Percentiles rank a stretch among this genome's conserved stretches.
These are phyloP conservation scores for Phocides pigmalion DNA, from an alignment of 1,140 invertebrate species.

Conservation along the genomic window DNA sequence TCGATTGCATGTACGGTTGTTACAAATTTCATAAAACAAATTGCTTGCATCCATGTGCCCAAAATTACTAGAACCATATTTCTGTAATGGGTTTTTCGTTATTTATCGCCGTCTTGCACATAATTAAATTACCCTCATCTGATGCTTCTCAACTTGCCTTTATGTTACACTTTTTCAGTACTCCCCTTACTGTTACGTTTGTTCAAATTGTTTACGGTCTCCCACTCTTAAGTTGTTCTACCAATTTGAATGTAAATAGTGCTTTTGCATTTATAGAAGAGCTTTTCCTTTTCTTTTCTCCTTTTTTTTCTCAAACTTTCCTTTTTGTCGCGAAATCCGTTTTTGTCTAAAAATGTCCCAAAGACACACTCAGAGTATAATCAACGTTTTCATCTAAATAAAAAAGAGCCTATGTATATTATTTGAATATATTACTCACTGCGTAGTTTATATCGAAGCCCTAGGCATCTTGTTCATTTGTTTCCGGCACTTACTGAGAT, in stretches of 20 bases:
- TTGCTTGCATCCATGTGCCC: not conserved
- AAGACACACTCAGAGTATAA: not conserved
- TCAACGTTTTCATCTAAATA: not conserved
- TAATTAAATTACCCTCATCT: slow-evolving; percentile 24
- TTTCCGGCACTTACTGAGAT: no score
- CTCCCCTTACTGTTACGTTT: slow-evolving; percentile 16
- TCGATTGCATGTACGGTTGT: no score
- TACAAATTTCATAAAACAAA: no score
- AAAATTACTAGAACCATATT: slow-evolving; percentile 14
- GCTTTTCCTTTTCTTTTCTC: slow-evolving; percentile 18
- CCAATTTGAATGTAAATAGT: slow-evolving; percentile 25
- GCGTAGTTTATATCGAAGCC: no score
- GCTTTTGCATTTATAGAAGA: slow-evolving; percentile 6
- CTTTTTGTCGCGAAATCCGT: not conserved
- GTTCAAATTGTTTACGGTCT: slow-evolving; percentile 22
- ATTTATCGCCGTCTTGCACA: slow-evolving; percentile 22
- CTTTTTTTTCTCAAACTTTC: slow-evolving; percentile 9
- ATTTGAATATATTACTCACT: no score
- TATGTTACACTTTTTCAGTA: slow-evolving; percentile 11
- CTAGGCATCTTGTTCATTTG: no score
- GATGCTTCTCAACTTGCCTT: not conserved
- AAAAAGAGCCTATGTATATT: no score
- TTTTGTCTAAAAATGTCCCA: not conserved
- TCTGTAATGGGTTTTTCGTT: not conserved
- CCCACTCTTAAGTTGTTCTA: slow-evolving; percentile 1